Base-by-base conservation (phyloP, 2,888 invertebrate genomes). In the Andrena haemorrhoa region DNA sequence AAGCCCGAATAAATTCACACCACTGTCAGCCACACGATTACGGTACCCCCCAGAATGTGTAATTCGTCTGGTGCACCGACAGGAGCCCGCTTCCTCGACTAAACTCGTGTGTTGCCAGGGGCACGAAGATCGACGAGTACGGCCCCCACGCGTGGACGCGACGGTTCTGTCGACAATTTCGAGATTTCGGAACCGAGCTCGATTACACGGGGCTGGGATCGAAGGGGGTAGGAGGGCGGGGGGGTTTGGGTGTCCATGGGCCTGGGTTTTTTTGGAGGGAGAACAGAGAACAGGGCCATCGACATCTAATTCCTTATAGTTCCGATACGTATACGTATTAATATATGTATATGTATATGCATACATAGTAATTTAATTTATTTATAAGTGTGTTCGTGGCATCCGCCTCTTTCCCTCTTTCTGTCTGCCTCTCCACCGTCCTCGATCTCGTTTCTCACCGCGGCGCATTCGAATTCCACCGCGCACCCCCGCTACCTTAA, bases 321-420 rank as follows among this genome's bases (percentile, higher is more conserved):
- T 80, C 88, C 90, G 89, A 91, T 92, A 92, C 91, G 90, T 92
- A 93, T 93, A 92, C 92, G 90, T 91, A 92, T 89, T 91, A 88
- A 90, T 90, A 91, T 91, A 89, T 90, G 91, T 91, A 86, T 91
- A 90, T 90, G 90, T 90, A 91, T 91, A 91, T 92, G 91, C 90
- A 90, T 92, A 91, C 89, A 90, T 90, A 89, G 87, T 91, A 89
- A 85, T 91, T 92, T 88, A 91, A 89, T 90, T 92, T 91, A 91
- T 87, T 89, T 88, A 89, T 90, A 91, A 84, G 87, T 85, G 84
- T 68, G 51, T 82, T 49, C 71, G 26, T 53, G 80, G 66, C 80
- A 64, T 78, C 78, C 79, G 66, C 71, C 47, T n/a, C n/a, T 33
- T 31, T 69, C 53, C 49, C 69, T 23, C 23, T 20, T 56, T 76